Base-by-base conservation (phyloP, 2,888 invertebrate genomes). In the Nematopogon swammerdamellus region DNA sequence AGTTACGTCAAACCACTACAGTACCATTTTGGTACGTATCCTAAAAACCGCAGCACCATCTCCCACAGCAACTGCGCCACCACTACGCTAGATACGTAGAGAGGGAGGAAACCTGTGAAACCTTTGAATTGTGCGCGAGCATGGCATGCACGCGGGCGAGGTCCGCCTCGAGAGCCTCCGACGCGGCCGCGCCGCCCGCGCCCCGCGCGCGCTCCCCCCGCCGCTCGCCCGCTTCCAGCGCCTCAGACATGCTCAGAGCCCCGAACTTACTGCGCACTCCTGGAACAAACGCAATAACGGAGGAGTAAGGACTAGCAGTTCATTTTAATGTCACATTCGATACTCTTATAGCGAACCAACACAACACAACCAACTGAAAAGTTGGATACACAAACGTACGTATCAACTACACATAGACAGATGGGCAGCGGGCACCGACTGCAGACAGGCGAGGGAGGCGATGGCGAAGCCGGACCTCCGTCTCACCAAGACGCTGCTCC, bases 101-200 rank as follows among this genome's bases (percentile, higher is more conserved):
- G n/a, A 14, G 36, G 3, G 36, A 79, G 70, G 82, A 82, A 82
- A 84, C 82, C 83, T 82, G 80, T 75, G 76, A 80, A 84, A 92
- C 92, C 88, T 93, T 93, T 61, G 94, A 94, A 82, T 94, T 92
- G 76, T 92, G 90, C 55, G 94, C 93, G 62, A 95, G 74, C 75
- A 94, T 85, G 54, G 89, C 86, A 68, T 93, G 88, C 50, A 95
- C 92, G 52, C 91, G 82, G 55, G 90, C 88, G 54, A 95, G 70
- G 68, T 95, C 95, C 52, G 87, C 88, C 57, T 89, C 88, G 48
- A 92, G 75, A 54, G 88, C 65, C 17, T 46, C 16, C 43, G 4
- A 11, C 43, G n/a, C 43, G n/a, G 5, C 5, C 25, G 25, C 25
- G 25, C 25, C 25, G 25, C 25, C 25, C 11, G 36, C 14, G 11